Conservation (phyloP, 2,888 invertebrate species). For the Rutpela maculata region DNA sequence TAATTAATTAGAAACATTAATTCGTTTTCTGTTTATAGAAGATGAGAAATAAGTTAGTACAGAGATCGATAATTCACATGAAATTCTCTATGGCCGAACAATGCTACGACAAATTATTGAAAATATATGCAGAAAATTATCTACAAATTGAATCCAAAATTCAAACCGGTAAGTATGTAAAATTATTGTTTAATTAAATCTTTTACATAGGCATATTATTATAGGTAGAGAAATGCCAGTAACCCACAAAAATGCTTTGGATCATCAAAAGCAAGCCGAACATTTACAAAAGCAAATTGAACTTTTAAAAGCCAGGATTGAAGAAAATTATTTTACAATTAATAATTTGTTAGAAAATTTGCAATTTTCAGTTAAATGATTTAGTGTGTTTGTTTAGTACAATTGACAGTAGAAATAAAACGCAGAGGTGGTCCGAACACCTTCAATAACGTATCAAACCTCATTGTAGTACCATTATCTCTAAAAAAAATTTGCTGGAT, state of each 20-base stretch:
- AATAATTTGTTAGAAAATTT: background rate
- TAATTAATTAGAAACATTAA: background rate
- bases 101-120: conserved; percentile 43
- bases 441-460: no score
- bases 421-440: no score
- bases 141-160: conserved; percentile 10
- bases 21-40: conserved; percentile 36
- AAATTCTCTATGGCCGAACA: conserved; percentile 44
- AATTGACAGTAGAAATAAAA: no score
- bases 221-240: background rate
- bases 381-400: background rate
- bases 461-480: no score
- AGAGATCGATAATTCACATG: conserved; percentile 22
- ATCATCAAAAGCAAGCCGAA: background rate
- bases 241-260: background rate
- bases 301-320: background rate
- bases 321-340: background rate
- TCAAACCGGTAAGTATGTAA: background rate
- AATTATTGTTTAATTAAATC: background rate
- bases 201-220: background rate
- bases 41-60: conserved; percentile 31
- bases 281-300: background rate
- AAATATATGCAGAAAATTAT: conserved; percentile 31
- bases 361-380: background rate
- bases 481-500: no score